Percentiles rank a stretch among this genome's conserved stretches.
Evolutionary conservation across 2,113 vertebrate genomes (phyloP).

Genomic region (Tragelaphus scriptus): DNA sequence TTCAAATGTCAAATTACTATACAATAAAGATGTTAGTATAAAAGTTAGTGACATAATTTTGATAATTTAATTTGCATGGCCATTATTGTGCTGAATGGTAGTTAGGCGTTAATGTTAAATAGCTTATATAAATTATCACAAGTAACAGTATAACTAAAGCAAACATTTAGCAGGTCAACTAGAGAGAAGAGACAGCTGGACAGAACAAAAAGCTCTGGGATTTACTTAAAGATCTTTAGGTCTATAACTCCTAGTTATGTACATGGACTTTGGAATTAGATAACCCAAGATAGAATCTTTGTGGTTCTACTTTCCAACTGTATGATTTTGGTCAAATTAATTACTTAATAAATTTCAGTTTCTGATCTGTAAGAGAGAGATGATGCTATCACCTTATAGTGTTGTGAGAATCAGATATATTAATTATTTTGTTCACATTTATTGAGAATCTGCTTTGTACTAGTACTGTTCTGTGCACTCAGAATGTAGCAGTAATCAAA

Average conservation of each 20-base stretch:
- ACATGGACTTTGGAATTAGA: background rate
- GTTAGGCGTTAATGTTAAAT: background rate
- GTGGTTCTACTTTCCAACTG: background rate
- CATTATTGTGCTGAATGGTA: background rate
- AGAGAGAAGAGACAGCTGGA: background rate
- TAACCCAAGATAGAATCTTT: background rate
- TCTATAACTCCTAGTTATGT: background rate
- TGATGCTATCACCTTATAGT: background rate
- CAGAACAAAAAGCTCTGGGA: background rate
- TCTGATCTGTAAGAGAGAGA: background rate
- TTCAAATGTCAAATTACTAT: background rate
- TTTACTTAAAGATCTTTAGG: background rate
- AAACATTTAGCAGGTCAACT: background rate
- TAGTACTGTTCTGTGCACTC: background rate
- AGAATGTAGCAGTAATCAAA: background rate
- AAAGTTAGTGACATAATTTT: background rate
- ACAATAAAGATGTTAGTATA: background rate
- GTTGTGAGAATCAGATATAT: background rate
- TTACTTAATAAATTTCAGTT: background rate
- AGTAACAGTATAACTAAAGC: background rate
- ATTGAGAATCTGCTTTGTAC: background rate
- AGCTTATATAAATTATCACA: background rate
- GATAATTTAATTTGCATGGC: background rate
- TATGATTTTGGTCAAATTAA: background rate
- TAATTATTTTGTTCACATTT: background rate